Evolutionary conservation across 2,797 vertebrate genomes (phyloP), one percentile per base, ranked within the genome.

Genomic region (Loris lydekkerianus): DNA sequence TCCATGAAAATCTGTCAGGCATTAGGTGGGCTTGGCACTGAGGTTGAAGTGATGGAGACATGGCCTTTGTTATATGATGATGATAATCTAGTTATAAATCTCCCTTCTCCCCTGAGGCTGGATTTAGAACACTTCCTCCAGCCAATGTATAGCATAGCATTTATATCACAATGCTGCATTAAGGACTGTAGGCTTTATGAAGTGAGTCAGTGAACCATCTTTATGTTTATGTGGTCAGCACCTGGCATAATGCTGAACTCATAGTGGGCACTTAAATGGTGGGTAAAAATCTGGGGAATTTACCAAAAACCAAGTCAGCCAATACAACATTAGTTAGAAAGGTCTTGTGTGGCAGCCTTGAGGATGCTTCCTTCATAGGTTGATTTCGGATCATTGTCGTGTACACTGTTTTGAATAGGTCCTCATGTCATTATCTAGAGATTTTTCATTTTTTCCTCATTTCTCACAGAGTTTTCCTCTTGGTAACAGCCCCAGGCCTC

Each of bases 341-440:
- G 10, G 13, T 40, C 46, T 76, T 53, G 58, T 85, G 43, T 80
- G n/a, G 15, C 31, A 7, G 8, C 60, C 61, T 76, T 65, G 5
- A 49, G 29, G 17, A 25, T 46, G 29, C 4, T 17, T 67, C 18
- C 20, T 89, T 18, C 11, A 29, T 69, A 56, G 58, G 83, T 75
- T 63, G 21, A 69, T 27, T 89, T 53, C 75, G 81, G 56, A 72
- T 84, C 34, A 40, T 82, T 73, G 58, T 72, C n/a, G 46, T 70
- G 65, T 15, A 21, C 34, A 69, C 10, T 88, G 58, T 86, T 94
- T 94, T 86, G 23, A 90, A 93, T 27, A 92, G 25, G 17, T 63
- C 7, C 10, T 91, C 27, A 8, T 2, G 23, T 15, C 37, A 17
- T 77, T 94, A 56, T 77, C 67, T 49, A 53, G 13, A 18, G 14